phyloP scores from a whole-genome alignment of 2,797 vertebrate genomes.

The Bradypus variegatus region DNA sequence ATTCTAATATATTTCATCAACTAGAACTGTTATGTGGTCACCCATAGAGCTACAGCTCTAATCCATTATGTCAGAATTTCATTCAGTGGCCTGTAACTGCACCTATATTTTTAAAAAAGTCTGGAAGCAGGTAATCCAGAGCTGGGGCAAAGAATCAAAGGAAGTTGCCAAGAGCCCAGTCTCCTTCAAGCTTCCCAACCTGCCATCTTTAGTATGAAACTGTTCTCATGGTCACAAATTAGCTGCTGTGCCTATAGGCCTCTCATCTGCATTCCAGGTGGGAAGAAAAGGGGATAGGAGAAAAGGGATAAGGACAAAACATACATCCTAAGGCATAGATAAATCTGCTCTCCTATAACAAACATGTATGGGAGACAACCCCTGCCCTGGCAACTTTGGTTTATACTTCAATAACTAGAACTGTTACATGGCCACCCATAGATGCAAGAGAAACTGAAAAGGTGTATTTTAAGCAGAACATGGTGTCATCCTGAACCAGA shows the following conservation, averaged over 20 bases:
- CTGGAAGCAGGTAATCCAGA: neutral
- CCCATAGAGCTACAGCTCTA: neutral
- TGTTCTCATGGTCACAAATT: neutral
- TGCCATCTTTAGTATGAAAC: neutral
- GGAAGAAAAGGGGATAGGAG: neutral
- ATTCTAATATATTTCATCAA: neutral
- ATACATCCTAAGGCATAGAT: neutral
- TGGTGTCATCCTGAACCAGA: neutral
- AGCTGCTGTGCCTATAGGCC: neutral
- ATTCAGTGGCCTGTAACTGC: neutral
- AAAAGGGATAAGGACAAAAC: neutral
- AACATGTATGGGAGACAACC: neutral
- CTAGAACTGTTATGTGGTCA: too few species aligned
- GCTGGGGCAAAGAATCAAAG: neutral
- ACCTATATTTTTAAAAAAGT: neutral
- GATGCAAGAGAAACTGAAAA: neutral
- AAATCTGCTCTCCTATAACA: neutral
- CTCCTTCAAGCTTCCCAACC: neutral
- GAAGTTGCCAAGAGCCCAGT: neutral
- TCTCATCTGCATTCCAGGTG: conserved; percentile 1
- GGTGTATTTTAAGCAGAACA: neutral
- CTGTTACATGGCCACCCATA: neutral
- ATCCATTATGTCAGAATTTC: neutral
- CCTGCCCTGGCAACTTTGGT: neutral
- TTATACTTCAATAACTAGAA: neutral